phyloP scores from a whole-genome alignment of 2,888 invertebrate species.

The Napeogenes sylphis region DNA sequence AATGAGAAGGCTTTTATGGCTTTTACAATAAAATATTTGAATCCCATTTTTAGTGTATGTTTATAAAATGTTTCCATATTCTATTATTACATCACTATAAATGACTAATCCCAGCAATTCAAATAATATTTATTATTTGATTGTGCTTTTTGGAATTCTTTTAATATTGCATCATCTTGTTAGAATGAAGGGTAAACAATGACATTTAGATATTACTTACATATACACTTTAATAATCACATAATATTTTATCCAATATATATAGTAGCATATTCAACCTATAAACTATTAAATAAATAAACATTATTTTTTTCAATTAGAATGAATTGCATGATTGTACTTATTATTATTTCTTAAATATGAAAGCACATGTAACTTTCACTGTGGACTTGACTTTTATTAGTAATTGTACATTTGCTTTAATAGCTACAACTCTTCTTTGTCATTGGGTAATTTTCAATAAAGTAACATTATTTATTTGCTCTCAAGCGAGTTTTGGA shows the following conservation, averaged over 20 bases:
- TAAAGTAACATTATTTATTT: slow-evolving; percentile 53
- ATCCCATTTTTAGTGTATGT: background rate
- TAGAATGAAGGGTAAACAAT: background rate
- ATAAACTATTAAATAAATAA: too few species aligned
- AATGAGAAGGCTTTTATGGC: background rate
- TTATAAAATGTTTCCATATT: too few species aligned
- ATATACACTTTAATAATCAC: too few species aligned
- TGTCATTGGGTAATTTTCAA: slow-evolving; percentile 30
- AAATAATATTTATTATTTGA: background rate
- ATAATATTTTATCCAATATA: too few species aligned
- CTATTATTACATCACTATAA: background rate
- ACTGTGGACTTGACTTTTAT: slow-evolving; percentile 13
- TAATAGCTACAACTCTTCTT: slow-evolving; percentile 25
- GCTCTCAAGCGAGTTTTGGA: slow-evolving; percentile 73
- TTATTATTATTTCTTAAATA: too few species aligned
- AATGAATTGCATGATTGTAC: too few species aligned
- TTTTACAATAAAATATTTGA: background rate
- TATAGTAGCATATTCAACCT: too few species aligned
- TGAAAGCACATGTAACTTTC: background rate
- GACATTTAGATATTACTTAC: background rate
- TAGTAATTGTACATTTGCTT: slow-evolving; percentile 19
- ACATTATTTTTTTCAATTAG: too few species aligned
- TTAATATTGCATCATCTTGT: background rate
- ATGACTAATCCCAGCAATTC: background rate
- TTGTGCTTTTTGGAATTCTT: background rate